Evolutionary conservation across 2,888 invertebrate species (phyloP), one percentile per base, ranked within the genome.

Genomic region (Dynastes maya): DNA sequence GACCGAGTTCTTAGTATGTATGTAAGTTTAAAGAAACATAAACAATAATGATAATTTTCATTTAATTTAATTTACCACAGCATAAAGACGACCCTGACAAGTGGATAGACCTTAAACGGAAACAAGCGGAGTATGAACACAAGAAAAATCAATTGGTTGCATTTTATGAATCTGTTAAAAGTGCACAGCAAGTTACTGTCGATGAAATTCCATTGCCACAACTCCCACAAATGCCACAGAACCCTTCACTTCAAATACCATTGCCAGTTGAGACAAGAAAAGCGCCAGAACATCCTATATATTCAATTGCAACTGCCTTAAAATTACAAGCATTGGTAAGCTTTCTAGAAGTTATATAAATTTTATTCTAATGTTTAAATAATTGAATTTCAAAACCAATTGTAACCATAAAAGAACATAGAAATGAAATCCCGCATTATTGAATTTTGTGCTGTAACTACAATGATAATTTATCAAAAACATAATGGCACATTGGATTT

Each of bases 31-130:
- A 58, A 78, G 32, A 11, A 49, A 29, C 67, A 49, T 67, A 27
- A 16, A 40, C n/a, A 65, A 61, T 55, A 53, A n/a, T 78, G 37
- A 65, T 63, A 63, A 53, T 58, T 22, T 58, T 22, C 22, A 58
- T 58, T 58, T 58, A 22, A 65, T 75, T 70, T 49, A 61, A 32
- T n/a, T 32, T 61, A 76, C 84, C 81, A 67, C 86, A 97, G 97
- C 95, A 97, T 85, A 97, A 97, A 90, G 98, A 99, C 89, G 98
- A 98, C 86, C 96, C 96, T 32, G 97, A 98, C 83, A 96, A 97
- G 87, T 98, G 96, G 94, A 92, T 94, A 2, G 98, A 98, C 83
- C 88, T 98, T n/a, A 97, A 95, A 86, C 92, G 95, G 68, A 95
- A 96, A 86, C 96, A 98, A 89, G 92, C 94, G 83, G 98, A 98